phyloP scores from a whole-genome alignment of 2,888 invertebrate genomes.

The Rugalucina vietnamica region DNA sequence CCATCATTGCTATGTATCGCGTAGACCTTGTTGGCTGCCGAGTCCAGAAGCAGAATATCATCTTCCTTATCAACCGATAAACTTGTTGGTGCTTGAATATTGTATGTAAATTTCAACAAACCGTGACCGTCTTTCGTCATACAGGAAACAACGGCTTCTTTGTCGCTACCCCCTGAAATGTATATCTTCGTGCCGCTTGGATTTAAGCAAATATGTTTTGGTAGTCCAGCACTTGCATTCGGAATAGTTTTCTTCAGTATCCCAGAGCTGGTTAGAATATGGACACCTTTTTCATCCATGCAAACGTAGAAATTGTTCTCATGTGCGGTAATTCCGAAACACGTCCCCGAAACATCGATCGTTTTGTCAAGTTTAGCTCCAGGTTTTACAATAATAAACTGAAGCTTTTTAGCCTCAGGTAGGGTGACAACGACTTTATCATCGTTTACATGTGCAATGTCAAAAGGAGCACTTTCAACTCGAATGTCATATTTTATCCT shows the following conservation, averaged over 20 bases:
- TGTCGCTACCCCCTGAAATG: neutral
- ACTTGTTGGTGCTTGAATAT: neutral
- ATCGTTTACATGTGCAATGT: neutral
- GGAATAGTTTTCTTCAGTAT: neutral
- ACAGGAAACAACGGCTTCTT: neutral
- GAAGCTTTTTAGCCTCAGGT: neutral
- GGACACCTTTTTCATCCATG: neutral
- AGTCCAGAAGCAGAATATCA: neutral
- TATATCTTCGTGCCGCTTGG: neutral
- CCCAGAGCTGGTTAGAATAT: neutral
- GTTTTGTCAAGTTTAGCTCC: neutral
- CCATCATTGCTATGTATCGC: too few relatives aligned
- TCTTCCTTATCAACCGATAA: neutral
- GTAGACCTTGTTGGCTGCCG: neutral
- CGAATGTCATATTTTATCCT: neutral
- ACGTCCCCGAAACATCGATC: neutral
- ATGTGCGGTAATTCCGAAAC: neutral
- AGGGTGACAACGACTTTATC: neutral
- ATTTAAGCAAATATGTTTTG: neutral
- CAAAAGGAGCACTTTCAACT: neutral
- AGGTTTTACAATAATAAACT: neutral
- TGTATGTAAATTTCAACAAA: neutral
- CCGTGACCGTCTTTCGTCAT: neutral
- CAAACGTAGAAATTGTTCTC: neutral
- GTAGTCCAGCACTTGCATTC: neutral